These are phyloP conservation scores for Neodiprion pinetum DNA, from an alignment of 1,140 invertebrate species.

Conservation along the genomic window DNA sequence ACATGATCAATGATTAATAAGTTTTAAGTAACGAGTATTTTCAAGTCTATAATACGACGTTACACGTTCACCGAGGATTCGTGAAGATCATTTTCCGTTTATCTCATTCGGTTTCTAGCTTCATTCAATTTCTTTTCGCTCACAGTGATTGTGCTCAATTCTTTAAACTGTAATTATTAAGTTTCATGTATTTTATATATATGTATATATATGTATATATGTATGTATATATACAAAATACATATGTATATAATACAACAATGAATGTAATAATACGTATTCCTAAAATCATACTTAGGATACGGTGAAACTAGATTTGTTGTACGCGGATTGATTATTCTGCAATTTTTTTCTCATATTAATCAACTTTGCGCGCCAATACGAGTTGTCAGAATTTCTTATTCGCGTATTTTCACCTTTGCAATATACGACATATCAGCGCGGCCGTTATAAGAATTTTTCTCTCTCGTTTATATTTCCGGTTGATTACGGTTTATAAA, in stretches of 20 bases:
- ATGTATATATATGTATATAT: neutral
- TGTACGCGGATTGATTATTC: conserved; percentile 22
- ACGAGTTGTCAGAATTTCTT: conserved; percentile 25
- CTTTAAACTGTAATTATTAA: neutral
- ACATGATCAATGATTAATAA: neutral
- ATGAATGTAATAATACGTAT: neutral
- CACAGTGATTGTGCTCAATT: neutral
- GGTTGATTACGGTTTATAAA: neutral
- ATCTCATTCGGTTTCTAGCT: neutral
- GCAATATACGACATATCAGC: conserved; percentile 3
- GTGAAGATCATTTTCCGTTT: neutral
- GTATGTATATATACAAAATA: conserved; percentile 1
- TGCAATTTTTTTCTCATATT: conserved; percentile 26
- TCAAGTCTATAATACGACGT: neutral
- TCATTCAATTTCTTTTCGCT: neutral
- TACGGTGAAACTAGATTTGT: conserved; percentile 33
- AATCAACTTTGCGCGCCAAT: conserved; percentile 19
- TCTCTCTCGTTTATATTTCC: too few species aligned
- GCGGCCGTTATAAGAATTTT: too few species aligned
- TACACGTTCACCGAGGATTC: neutral
- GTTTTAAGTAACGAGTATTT: neutral
- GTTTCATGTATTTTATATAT: neutral
- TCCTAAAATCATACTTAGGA: conserved; percentile 30
- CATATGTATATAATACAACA: neutral
- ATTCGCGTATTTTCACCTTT: conserved; percentile 22